Evolutionary conservation across 2,113 vertebrate genomes (phyloP).

Genomic region (Lampris incognitus): DNA sequence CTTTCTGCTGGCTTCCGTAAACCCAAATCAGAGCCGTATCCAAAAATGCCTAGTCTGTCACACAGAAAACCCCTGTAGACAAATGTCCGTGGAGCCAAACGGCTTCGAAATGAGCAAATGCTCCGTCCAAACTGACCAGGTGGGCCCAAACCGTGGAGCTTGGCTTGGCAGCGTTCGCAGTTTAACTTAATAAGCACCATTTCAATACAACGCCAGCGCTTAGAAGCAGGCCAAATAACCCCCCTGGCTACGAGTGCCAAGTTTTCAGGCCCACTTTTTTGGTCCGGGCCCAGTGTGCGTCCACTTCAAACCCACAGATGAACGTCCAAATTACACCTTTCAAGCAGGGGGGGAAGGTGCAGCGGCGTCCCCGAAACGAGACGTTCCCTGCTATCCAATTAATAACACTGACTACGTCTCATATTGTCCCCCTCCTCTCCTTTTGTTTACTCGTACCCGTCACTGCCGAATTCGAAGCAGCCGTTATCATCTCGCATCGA

Average conservation of each 20-base stretch:
- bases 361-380: conserved; percentile 41
- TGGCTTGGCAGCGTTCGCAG: conserved; percentile 54
- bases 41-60: conserved; percentile 15
- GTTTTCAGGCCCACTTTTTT: conserved; percentile 29
- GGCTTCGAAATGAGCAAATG: conserved; percentile 45
- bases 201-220: conserved; percentile 61
- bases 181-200: conserved; percentile 64
- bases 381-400: conserved; percentile 61
- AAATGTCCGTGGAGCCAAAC: conserved; percentile 38
- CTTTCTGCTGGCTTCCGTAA: background rate
- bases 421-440: conserved; percentile 42
- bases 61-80: conserved; percentile 26
- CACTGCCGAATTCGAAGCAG: conserved; percentile 9
- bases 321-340: conserved; percentile 39
- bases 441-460: conserved; percentile 51
- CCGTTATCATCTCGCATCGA: conserved; percentile 55
- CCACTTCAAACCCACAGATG: conserved; percentile 19
- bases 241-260: conserved; percentile 24
- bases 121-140: conserved; percentile 64
- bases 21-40: too few species aligned
- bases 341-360: conserved; percentile 23
- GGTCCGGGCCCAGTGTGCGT: conserved; percentile 25
- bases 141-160: conserved; percentile 57
- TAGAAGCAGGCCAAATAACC: conserved; percentile 56
- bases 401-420: conserved; percentile 24